These are phyloP conservation scores for Lampropteryx suffumata DNA, from an alignment of 2,888 invertebrate species.

Conservation along the genomic window DNA sequence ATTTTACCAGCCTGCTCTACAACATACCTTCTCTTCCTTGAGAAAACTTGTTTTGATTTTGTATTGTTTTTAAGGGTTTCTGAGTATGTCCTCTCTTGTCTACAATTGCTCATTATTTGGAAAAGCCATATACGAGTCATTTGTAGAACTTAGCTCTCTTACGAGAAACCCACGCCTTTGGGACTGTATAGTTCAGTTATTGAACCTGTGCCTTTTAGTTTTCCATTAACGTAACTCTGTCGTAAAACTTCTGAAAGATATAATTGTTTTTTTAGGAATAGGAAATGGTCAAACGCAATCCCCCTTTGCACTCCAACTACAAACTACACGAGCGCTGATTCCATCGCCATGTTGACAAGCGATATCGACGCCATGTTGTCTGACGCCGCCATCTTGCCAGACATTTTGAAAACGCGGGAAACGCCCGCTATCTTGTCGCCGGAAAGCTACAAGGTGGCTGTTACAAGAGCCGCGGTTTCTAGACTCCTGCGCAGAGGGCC, in stretches of 20 bases:
- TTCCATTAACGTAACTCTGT: too few species aligned
- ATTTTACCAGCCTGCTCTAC: not conserved
- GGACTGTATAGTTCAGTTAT: too few species aligned
- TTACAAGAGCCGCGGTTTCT: constrained; percentile 67
- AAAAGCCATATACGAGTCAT: too few species aligned
- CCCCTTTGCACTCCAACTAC: constrained; percentile 86
- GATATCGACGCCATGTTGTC: constrained; percentile 78
- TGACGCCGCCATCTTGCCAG: constrained; percentile 57
- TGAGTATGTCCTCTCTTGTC: too few species aligned
- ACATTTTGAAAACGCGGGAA: constrained; percentile 66
- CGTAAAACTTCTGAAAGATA: not conserved
- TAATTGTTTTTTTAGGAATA: constrained; percentile 79
- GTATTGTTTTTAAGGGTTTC: too few species aligned
- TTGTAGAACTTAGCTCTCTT: too few species aligned
- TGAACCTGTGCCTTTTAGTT: too few species aligned
- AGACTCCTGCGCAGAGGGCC: constrained; percentile 61
- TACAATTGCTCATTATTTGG: too few species aligned
- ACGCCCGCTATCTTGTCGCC: constrained; percentile 73
- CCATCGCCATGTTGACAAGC: constrained; percentile 67
- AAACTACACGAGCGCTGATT: constrained; percentile 67
- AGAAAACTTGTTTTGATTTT: too few species aligned
- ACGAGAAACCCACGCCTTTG: too few species aligned
- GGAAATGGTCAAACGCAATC: constrained; percentile 94
- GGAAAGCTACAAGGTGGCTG: constrained; percentile 69
- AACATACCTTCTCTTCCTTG: too few species aligned